These are phyloP conservation scores for Callipepla squamata DNA, from an alignment of 2,113 vertebrate species.

Conservation along the genomic window DNA sequence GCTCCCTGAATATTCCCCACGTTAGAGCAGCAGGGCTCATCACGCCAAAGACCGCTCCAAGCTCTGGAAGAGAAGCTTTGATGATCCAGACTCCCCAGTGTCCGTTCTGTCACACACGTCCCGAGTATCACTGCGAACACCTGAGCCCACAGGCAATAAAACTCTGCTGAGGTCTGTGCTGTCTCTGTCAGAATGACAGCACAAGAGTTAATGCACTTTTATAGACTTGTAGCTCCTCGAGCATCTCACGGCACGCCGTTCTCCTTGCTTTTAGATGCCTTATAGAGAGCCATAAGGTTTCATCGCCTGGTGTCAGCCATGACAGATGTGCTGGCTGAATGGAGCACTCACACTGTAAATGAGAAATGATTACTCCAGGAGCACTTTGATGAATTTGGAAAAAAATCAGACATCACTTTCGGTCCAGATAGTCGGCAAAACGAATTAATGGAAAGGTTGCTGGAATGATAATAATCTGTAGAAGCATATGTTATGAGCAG, in stretches of 20 bases:
- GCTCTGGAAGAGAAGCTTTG: not conserved
- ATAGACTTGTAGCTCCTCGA: not conserved
- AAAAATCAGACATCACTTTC: conserved; percentile 38
- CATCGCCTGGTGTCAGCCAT: conserved; percentile 25
- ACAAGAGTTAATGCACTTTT: not conserved
- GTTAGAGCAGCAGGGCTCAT: not conserved
- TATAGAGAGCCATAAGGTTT: conserved; percentile 46
- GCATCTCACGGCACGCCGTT: not conserved
- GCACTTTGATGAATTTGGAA: conserved; percentile 55
- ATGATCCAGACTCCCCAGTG: not conserved
- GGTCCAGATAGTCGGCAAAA: conserved; percentile 16
- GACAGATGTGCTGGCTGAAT: conserved; percentile 54
- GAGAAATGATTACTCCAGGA: conserved; percentile 54
- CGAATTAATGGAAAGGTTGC: conserved; percentile 20
- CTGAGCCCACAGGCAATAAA: not conserved
- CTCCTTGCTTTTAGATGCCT: not conserved
- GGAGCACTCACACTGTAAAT: conserved; percentile 14
- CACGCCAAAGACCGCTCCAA: not conserved
- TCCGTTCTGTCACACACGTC: not conserved
- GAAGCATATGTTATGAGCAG: conserved; percentile 25
- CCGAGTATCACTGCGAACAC: rapidly evolving
- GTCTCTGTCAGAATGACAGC: not conserved
- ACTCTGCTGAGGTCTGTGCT: rapidly evolving
- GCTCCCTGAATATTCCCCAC: not conserved
- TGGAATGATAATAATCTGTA: conserved; percentile 1